These are phyloP conservation scores for Nematolebias whitei DNA, from an alignment of 2,113 vertebrate species.

Conservation along the genomic window DNA sequence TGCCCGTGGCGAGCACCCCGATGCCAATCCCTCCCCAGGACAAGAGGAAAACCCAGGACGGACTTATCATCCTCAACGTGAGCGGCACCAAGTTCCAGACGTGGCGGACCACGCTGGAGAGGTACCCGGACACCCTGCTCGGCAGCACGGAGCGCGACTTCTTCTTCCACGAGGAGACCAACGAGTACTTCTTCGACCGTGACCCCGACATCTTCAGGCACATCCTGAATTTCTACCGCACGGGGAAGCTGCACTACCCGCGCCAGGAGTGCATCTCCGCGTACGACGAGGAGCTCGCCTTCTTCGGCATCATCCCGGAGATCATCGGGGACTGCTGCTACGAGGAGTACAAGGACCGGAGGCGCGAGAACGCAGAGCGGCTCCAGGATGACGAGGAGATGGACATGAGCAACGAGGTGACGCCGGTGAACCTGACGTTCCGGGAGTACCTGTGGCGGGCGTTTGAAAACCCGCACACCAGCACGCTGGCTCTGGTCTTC, in stretches of 20 bases:
- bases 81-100: conserved; percentile 97
- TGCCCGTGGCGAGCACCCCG: conserved; percentile 96
- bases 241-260: conserved; percentile 96
- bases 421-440: conserved; percentile 86
- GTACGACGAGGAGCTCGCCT: conserved; percentile 96
- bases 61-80: conserved; percentile 94
- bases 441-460: conserved; percentile 96
- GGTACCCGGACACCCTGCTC: conserved; percentile 96
- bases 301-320: conserved; percentile 98
- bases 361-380: conserved; percentile 93
- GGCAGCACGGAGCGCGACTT: conserved; percentile 97
- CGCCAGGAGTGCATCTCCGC: conserved; percentile 98
- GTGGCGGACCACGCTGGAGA: conserved; percentile 94
- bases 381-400: conserved; percentile 93
- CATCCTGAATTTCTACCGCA: conserved; percentile 98
- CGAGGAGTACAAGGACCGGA: conserved; percentile 97
- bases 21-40: conserved; percentile 94
- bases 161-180: conserved; percentile 96
- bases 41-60: conserved; percentile 89
- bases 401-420: conserved; percentile 83
- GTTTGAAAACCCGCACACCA: conserved; percentile 98
- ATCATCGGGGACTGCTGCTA: conserved; percentile 99
- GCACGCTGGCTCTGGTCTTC: conserved; percentile 96
- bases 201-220: conserved; percentile 98
- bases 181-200: conserved; percentile 98